phyloP scores from a whole-genome alignment of 2,113 vertebrate species.

The Pteropus alecto region DNA sequence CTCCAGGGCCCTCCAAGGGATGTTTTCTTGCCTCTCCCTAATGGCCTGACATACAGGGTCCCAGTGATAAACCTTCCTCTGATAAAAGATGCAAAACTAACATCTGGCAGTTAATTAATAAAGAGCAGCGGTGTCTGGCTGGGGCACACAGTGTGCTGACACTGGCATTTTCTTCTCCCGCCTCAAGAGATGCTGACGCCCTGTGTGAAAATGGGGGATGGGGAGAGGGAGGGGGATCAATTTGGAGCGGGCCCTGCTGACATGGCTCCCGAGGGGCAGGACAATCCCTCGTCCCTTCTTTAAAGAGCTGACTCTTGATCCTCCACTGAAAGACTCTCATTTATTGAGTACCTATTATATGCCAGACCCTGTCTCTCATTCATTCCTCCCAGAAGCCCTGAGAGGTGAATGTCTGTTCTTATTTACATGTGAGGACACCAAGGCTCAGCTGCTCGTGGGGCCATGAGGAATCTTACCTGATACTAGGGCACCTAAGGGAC shows the following conservation, averaged over 20 bases:
- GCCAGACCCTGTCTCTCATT: not conserved
- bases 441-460: accelerated
- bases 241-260: conserved; percentile 35
- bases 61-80: conserved; percentile 54
- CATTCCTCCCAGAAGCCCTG: not conserved
- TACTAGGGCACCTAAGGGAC: too few relatives aligned
- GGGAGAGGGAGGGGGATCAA: not conserved
- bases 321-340: not conserved
- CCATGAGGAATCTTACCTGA: too few relatives aligned
- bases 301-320: not conserved
- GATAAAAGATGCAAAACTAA: conserved; percentile 73
- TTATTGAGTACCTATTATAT: not conserved
- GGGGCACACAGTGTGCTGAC: conserved; percentile 52
- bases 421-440: not conserved
- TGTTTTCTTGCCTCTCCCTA: conserved; percentile 46
- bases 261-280: not conserved
- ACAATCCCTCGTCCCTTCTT: not conserved
- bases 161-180: conserved; percentile 18
- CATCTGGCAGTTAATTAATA: conserved; percentile 78
- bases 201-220: not conserved
- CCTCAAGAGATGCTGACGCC: conserved; percentile 65
- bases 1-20: not conserved
- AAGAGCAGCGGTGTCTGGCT: conserved; percentile 61
- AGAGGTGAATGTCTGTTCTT: not conserved
- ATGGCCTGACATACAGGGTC: conserved; percentile 61